Conservation (phyloP, 1,140 invertebrate genomes). For the Tachypleus tridentatus region DNA sequence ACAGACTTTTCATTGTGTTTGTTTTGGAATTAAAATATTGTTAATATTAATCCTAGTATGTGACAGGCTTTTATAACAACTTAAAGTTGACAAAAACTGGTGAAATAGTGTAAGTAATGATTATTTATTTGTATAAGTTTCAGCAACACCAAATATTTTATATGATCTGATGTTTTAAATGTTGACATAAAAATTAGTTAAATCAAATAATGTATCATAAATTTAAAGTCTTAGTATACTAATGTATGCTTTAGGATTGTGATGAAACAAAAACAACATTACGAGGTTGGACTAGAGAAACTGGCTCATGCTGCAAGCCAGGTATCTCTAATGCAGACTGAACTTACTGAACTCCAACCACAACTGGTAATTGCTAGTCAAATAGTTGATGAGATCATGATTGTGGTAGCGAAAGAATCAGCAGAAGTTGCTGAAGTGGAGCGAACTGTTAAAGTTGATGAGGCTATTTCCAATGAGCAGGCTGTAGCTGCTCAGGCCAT, state of each 20-base stretch:
- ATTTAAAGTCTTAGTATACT: too few species aligned
- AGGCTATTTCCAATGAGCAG: slow-evolving; percentile 90
- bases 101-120: too few species aligned
- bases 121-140: too few species aligned
- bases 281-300: slow-evolving; percentile 63
- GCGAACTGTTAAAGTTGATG: slow-evolving; percentile 78
- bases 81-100: too few species aligned
- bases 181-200: too few species aligned
- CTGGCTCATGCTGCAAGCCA: slow-evolving; percentile 75
- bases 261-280: slow-evolving; percentile 32
- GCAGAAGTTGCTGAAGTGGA: slow-evolving; percentile 92
- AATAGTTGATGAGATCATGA: slow-evolving; percentile 85
- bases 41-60: too few species aligned
- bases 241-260: slow-evolving; percentile 19
- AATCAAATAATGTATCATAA: too few species aligned
- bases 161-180: too few species aligned
- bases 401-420: slow-evolving; percentile 93
- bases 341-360: slow-evolving; percentile 68
- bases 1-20: too few species aligned
- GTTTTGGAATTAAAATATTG: too few species aligned
- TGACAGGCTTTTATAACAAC: too few species aligned
- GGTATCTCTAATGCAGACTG: slow-evolving; percentile 76
- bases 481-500: slow-evolving; percentile 92
- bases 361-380: slow-evolving; percentile 78
- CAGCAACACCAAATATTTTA: too few species aligned